phyloP scores from a whole-genome alignment of 2,113 vertebrate genomes.

The Vimba vimba region DNA sequence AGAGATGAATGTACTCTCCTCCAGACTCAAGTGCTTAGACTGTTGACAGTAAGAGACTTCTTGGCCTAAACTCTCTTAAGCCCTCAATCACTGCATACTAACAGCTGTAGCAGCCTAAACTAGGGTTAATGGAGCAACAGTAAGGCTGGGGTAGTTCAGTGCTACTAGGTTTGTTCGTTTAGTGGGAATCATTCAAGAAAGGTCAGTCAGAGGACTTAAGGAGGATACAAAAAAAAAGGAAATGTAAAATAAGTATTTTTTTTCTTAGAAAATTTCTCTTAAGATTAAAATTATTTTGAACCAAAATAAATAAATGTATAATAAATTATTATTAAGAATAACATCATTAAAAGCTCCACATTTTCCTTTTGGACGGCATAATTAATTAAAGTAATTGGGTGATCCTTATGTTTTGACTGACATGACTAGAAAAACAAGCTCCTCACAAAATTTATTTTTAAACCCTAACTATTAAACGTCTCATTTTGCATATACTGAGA shows the following conservation, averaged over 20 bases:
- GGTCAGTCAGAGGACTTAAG: not conserved
- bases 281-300: not conserved
- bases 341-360: not conserved
- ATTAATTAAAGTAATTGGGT: not conserved
- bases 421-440: not conserved
- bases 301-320: not conserved
- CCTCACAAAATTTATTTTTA: not conserved
- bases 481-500: not conserved
- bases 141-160: not conserved
- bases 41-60: conserved; percentile 61
- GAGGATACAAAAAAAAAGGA: not conserved
- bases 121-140: conserved; percentile 2
- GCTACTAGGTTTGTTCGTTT: conserved; percentile 28
- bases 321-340: not conserved
- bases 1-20: conserved; percentile 62
- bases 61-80: conserved; percentile 67
- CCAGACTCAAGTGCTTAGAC: conserved; percentile 65
- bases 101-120: conserved; percentile 32
- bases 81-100: conserved; percentile 61
- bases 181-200: conserved; percentile 38
- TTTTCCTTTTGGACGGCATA: not conserved
- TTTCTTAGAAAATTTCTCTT: not conserved
- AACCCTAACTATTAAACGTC: not conserved
- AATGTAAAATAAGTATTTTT: not conserved
- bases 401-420: not conserved